Conservation (phyloP, 2,888 invertebrate species). For the Euzophera pinguis region DNA sequence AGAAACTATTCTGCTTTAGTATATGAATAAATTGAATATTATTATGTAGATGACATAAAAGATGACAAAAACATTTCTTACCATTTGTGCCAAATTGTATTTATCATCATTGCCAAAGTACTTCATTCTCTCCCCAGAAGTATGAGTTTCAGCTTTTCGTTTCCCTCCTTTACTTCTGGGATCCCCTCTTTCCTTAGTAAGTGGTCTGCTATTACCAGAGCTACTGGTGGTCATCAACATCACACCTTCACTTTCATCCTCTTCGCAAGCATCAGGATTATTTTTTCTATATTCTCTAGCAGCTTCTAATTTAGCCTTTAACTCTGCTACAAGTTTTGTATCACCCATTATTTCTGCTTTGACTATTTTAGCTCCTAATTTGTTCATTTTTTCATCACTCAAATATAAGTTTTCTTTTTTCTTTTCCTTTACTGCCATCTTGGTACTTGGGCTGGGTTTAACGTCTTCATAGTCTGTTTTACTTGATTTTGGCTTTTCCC, state of each 20-base stretch:
- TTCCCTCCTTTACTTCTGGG: constrained; percentile 64
- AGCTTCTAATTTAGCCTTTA: constrained; percentile 86
- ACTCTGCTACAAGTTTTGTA: constrained; percentile 81
- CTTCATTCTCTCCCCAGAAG: constrained; percentile 84
- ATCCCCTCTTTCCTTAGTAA: constrained; percentile 67
- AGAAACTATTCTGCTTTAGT: too few relatives aligned
- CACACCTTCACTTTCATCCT: constrained; percentile 73
- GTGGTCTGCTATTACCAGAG: constrained; percentile 84
- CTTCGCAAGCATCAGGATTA: constrained; percentile 48
- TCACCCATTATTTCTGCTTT: constrained; percentile 97
- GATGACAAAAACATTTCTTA: constrained; percentile 44
- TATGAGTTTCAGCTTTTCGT: constrained; percentile 85
- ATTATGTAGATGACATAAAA: too few relatives aligned
- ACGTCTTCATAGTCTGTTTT: background rate
- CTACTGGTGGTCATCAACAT: constrained; percentile 84
- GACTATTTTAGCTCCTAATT: constrained; percentile 92
- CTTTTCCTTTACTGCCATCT: constrained; percentile 19
- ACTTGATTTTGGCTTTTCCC: constrained; percentile 2
- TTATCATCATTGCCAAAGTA: constrained; percentile 96
- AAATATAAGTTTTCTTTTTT: constrained; percentile 56
- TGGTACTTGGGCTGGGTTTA: background rate
- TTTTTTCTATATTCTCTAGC: constrained; percentile 80
- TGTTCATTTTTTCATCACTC: constrained; percentile 92
- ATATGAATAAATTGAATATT: background rate
- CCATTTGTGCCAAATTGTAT: constrained; percentile 91